These are phyloP conservation scores for Drosophila mimica DNA, from an alignment of 2,888 invertebrate species.

Conservation along the genomic window DNA sequence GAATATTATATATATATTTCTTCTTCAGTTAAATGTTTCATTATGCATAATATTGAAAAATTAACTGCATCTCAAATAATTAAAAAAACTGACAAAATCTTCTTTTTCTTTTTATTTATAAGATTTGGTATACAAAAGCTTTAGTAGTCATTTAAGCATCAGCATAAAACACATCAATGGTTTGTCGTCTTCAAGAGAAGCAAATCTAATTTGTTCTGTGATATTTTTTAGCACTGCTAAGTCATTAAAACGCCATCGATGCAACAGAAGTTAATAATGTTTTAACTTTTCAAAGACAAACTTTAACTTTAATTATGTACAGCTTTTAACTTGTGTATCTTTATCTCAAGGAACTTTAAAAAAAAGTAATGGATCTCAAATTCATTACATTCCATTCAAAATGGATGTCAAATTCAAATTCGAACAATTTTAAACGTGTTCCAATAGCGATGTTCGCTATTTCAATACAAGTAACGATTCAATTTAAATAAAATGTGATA, in stretches of 20 bases:
- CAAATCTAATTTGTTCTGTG: background rate
- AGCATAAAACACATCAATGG: background rate
- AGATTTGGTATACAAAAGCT: background rate
- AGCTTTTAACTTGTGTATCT: background rate
- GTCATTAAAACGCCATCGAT: background rate
- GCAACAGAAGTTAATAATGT: background rate
- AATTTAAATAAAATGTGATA: background rate
- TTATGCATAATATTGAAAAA: too few relatives aligned
- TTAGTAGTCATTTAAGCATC: background rate
- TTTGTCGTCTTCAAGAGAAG: too few relatives aligned
- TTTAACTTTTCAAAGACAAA: background rate
- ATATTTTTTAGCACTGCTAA: background rate
- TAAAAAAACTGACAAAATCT: accelerated
- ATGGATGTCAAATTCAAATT: too few relatives aligned
- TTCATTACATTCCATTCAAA: too few relatives aligned
- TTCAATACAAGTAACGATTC: too few relatives aligned
- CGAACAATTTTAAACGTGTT: background rate
- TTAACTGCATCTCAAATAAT: background rate
- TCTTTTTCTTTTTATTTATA: background rate
- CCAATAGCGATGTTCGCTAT: too few relatives aligned
- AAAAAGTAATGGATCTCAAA: background rate
- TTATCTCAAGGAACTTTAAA: background rate
- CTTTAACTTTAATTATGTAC: background rate
- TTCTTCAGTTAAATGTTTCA: background rate
- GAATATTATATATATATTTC: background rate